A percentile compares a stretch with the other conserved stretches of the same genome.
Evolutionary conservation across 2,888 invertebrate species (phyloP).

Genomic region (Ophion ellenae): DNA sequence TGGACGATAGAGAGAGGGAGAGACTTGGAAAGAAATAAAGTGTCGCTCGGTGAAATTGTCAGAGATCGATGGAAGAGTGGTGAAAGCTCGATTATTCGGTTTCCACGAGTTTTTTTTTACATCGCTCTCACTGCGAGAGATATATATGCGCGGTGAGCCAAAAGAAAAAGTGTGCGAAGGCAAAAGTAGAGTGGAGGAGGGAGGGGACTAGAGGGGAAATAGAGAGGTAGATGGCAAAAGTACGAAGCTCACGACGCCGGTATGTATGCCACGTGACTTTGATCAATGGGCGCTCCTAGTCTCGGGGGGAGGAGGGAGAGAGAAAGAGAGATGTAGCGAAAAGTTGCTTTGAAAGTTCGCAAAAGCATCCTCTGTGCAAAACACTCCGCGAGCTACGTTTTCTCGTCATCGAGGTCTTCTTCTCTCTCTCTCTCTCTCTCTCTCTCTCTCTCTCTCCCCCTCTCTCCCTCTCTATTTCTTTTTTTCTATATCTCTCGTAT

Average conservation of each 20-base stretch:
- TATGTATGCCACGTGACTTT: conserved; percentile 69
- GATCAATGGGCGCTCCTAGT: conserved; percentile 67
- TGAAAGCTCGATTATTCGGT: conserved; percentile 58
- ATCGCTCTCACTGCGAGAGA: conserved; percentile 11
- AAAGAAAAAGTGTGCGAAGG: conserved; percentile 31
- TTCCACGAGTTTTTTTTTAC: conserved; percentile 49
- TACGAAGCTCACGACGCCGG: conserved; percentile 57
- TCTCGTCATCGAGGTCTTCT: conserved; percentile 50
- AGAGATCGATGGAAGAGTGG: conserved; percentile 60
- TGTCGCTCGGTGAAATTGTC: conserved; percentile 50
- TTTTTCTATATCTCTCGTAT: conserved; percentile 5
- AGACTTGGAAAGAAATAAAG: conserved; percentile 25
- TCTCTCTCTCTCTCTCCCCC: conserved; percentile 1
- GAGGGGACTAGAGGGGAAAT: conserved; percentile 33
- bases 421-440: conserved; percentile 25
- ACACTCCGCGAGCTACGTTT: conserved; percentile 43
- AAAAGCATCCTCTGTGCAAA: conserved; percentile 54
- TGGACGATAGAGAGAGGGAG: background rate
- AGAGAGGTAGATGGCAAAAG: conserved; percentile 53
- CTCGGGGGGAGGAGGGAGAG: conserved; percentile 22
- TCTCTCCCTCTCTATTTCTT: conserved; percentile 11
- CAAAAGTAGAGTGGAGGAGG: conserved; percentile 36
- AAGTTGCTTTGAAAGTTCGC: conserved; percentile 70
- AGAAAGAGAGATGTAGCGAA: conserved; percentile 39
- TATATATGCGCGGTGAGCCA: conserved; percentile 38